Evolutionary conservation across 1,140 invertebrate genomes (phyloP).

Genomic region (Drosophila equinoxialis): DNA sequence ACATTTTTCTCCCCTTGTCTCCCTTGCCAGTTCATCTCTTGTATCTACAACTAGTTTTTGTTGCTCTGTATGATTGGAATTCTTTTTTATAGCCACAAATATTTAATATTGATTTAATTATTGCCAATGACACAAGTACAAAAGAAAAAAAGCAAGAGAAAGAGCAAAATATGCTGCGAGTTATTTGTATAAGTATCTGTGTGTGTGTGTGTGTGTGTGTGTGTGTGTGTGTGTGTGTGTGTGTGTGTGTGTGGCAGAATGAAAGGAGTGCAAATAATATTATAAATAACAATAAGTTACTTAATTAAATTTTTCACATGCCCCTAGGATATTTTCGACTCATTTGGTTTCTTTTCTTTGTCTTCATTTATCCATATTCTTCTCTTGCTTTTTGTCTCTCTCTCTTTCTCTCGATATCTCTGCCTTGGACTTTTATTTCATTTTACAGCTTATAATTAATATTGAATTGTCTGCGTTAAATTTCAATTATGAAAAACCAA

Average conservation of each 20-base stretch:
- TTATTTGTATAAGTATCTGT: slow-evolving; percentile 42
- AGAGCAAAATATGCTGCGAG: slow-evolving; percentile 42
- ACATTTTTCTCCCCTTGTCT: background rate
- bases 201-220: background rate
- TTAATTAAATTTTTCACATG: slow-evolving; percentile 79
- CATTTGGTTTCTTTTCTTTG: slow-evolving; percentile 9
- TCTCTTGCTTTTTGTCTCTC: background rate
- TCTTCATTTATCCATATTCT: background rate
- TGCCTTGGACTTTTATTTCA: background rate
- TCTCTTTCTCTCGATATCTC: background rate
- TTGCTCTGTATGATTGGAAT: slow-evolving; percentile 11
- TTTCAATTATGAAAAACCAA: slow-evolving; percentile 77
- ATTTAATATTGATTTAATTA: slow-evolving; percentile 60
- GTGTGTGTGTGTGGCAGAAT: slow-evolving; percentile 8
- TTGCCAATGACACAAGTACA: slow-evolving; percentile 35
- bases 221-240: background rate
- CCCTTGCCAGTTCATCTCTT: background rate
- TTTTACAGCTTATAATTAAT: slow-evolving; percentile 63
- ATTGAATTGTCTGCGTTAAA: slow-evolving; percentile 75
- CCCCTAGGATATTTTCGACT: slow-evolving; percentile 35
- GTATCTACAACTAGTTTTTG: slow-evolving; percentile 47
- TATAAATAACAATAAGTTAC: slow-evolving; percentile 66
- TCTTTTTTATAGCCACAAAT: slow-evolving; percentile 24
- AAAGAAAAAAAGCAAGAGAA: background rate
- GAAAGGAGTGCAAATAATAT: slow-evolving; percentile 77